These are phyloP conservation scores for Oxyruncus cristatus DNA, from an alignment of 2,113 vertebrate genomes.

Conservation along the genomic window DNA sequence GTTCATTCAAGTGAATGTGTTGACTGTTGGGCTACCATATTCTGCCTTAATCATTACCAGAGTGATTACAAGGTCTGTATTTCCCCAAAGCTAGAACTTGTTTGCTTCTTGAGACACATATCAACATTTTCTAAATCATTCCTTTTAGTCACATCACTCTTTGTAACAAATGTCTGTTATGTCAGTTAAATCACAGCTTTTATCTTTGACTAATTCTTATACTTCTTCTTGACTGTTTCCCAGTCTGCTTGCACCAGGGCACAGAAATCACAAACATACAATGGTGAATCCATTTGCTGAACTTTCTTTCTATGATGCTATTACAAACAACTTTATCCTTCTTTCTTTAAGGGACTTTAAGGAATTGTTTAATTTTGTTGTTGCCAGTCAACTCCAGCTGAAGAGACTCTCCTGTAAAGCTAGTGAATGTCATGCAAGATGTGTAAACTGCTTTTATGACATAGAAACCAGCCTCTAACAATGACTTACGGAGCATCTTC, in stretches of 20 bases:
- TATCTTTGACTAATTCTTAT: background rate
- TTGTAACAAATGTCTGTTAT: background rate
- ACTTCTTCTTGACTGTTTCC: background rate
- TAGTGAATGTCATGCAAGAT: background rate
- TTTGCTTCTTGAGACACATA: background rate
- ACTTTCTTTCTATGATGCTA: background rate
- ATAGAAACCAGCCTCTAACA: background rate
- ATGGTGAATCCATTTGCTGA: background rate
- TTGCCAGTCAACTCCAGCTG: background rate
- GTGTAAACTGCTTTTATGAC: background rate
- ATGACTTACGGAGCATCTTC: background rate
- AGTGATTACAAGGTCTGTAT: background rate
- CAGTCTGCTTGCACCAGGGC: rapidly evolving
- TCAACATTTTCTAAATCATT: background rate
- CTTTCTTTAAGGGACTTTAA: background rate
- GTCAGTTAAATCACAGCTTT: background rate
- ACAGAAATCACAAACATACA: background rate
- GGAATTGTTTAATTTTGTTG: background rate
- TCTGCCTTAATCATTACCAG: background rate
- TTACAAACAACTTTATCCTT: background rate
- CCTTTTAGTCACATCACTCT: background rate
- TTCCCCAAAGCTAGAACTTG: background rate
- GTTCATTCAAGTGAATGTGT: background rate
- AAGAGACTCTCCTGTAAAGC: background rate
- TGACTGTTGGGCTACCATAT: rapidly evolving